phyloP scores from a whole-genome alignment of 2,113 vertebrate genomes.

The Cyprinodon variegatus region DNA sequence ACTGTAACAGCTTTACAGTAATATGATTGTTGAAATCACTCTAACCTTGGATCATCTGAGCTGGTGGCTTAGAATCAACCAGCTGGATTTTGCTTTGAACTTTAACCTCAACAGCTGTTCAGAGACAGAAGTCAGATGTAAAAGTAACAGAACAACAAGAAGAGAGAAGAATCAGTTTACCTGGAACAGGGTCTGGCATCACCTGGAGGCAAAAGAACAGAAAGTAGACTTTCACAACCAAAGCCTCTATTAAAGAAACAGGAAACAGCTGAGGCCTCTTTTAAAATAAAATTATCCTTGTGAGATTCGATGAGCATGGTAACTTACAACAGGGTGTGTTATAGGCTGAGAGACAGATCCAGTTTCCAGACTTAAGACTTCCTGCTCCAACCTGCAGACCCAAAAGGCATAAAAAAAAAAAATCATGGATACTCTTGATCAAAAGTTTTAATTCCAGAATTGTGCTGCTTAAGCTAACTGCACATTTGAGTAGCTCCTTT shows the following conservation, averaged over 20 bases:
- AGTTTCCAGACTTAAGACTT: conserved; percentile 84
- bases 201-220: conserved; percentile 58
- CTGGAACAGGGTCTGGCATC: conserved; percentile 45
- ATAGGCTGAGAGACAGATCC: conserved; percentile 30
- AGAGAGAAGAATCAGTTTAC: conserved; percentile 48
- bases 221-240: conserved; percentile 22
- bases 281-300: background rate
- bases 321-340: conserved; percentile 38
- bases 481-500: too few relatives aligned
- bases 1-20: background rate
- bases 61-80: conserved; percentile 46
- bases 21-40: background rate
- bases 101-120: conserved; percentile 72
- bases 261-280: conserved; percentile 1
- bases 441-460: too few relatives aligned
- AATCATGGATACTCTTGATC: too few relatives aligned
- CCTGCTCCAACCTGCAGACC: conserved; percentile 84
- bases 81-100: conserved; percentile 76
- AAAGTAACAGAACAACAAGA: background rate
- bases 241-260: background rate
- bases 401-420: conserved; percentile 1
- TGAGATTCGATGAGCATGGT: background rate
- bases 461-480: too few relatives aligned
- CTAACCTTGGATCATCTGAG: conserved; percentile 47
- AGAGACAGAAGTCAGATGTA: conserved; percentile 28